A percentile compares a stretch with the other conserved stretches of the same genome.
These are phyloP conservation scores for Petrophora chlorosata DNA, from an alignment of 2,888 invertebrate species.

Conservation along the genomic window DNA sequence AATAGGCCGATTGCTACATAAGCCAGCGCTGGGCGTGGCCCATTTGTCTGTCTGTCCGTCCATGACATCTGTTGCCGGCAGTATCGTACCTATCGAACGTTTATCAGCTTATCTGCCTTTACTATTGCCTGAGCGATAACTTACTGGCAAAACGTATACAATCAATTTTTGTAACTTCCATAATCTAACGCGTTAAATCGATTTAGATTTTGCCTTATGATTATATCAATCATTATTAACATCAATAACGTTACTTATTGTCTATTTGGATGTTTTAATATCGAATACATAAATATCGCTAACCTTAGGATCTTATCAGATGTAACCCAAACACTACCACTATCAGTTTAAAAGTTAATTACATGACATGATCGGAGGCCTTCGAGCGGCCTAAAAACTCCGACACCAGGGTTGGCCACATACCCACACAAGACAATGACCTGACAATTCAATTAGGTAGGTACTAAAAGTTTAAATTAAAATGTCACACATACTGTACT, in stretches of 20 bases:
- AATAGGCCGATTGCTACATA: constrained; percentile 32
- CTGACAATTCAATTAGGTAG: no score
- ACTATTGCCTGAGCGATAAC: constrained; percentile 30
- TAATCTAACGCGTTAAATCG: constrained; percentile 23
- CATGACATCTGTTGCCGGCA: constrained; percentile 49
- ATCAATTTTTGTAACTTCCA: constrained; percentile 31
- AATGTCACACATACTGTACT: no score
- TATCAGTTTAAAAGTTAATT: no score
- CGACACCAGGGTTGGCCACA: no score
- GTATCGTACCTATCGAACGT: constrained; percentile 34
- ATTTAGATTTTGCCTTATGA: constrained; percentile 13
- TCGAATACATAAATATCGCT: no score
- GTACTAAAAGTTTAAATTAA: no score
- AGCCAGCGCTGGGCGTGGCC: constrained; percentile 39
- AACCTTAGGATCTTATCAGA: no score
- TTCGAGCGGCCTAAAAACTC: no score
- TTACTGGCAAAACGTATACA: constrained; percentile 26
- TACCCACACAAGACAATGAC: no score
- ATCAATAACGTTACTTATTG: not conserved
- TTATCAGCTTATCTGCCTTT: constrained; percentile 43
- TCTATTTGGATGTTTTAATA: not conserved
- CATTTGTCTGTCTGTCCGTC: constrained; percentile 42
- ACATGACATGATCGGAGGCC: no score
- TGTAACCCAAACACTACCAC: no score
- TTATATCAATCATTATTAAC: constrained; percentile 21